Base-by-base conservation (phyloP, 2,797 vertebrate genomes). In the Otolemur crassicaudatus region DNA sequence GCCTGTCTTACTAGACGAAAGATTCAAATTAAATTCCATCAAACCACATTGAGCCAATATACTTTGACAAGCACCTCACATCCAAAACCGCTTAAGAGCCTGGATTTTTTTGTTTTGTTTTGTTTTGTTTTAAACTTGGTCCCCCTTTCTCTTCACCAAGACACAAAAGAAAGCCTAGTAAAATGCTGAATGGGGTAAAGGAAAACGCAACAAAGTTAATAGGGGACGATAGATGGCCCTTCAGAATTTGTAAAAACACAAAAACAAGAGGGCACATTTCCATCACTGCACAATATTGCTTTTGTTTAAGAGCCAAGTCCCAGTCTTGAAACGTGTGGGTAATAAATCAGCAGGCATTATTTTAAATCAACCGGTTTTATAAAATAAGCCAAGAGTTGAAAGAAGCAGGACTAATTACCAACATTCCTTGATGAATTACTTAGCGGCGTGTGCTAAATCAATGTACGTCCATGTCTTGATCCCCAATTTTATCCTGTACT, bases 381-480 rank as follows among this genome's bases (percentile, higher is more conserved):
- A 98, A 99, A 99, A 99, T 98, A 99, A 99, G 99, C 98, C 98
- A 96, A 96, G 99, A 99, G 99, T 99, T 99, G 99, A 99, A 99
- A 99, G 99, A 98, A 98, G 98, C 97, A 98, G 98, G 98, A 98
- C 99, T 99, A 99, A 99, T 99, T 99, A 98, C 98, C 97, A 98
- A 96, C 98, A 99, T 99, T 99, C 99, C 99, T 99, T 98, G 98
- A 98, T 99, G 99, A 99, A 99, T 99, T 99, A 99, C 99, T 98
- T 98, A 99, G 99, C 96, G 97, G 99, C 99, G 99, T 99, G 99
- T 99, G 99, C 98, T 99, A 99, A 99, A 99, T 99, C 99, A 99
- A 98, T 97, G 97, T 98, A 98, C 98, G 98, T 96, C 98, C 99
- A 98, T 98, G 97, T 99, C 98, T 99, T 99, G 98, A 99, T 99